A percentile compares a stretch with the other conserved stretches of the same genome.
Conservation (phyloP, 1,140 invertebrate genomes). For the Zaprionus kolodkinae region DNA sequence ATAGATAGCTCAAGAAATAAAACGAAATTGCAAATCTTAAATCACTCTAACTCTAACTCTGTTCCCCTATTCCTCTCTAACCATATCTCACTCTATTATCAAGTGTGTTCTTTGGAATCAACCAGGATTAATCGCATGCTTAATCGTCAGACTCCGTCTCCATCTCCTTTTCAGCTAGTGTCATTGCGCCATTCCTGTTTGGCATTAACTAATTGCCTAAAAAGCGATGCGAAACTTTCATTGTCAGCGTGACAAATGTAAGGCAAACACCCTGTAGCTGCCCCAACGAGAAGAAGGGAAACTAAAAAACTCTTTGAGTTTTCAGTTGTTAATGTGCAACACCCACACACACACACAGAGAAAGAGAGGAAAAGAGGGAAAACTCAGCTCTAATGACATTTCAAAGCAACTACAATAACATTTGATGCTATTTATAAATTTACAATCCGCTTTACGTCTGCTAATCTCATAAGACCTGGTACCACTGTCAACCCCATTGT, state of each 20-base stretch:
- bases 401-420: slow-evolving; percentile 54
- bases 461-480: slow-evolving; percentile 74
- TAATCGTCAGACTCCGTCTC: slow-evolving; percentile 27
- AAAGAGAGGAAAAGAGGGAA: no score
- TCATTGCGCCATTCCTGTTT: slow-evolving; percentile 51
- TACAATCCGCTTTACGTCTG: slow-evolving; percentile 66
- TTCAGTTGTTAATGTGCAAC: slow-evolving; percentile 27
- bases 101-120: slow-evolving; percentile 5
- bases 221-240: slow-evolving; percentile 45
- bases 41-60: no score
- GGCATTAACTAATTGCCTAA: slow-evolving; percentile 77
- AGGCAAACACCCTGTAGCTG: slow-evolving; percentile 10
- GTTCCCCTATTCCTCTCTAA: no score
- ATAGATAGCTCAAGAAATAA: no score
- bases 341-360: background rate
- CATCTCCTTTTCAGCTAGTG: slow-evolving; percentile 9
- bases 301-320: slow-evolving; percentile 35
- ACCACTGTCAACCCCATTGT: slow-evolving; percentile 51
- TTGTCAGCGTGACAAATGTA: slow-evolving; percentile 64
- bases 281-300: slow-evolving; percentile 2
- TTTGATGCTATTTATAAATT: slow-evolving; percentile 81
- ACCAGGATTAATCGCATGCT: slow-evolving; percentile 21
- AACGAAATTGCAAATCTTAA: background rate
- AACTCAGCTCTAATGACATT: slow-evolving; percentile 51
- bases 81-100: background rate